Evolutionary conservation across 2,888 invertebrate genomes (phyloP).

Genomic region (Emmelina monodactyla): DNA sequence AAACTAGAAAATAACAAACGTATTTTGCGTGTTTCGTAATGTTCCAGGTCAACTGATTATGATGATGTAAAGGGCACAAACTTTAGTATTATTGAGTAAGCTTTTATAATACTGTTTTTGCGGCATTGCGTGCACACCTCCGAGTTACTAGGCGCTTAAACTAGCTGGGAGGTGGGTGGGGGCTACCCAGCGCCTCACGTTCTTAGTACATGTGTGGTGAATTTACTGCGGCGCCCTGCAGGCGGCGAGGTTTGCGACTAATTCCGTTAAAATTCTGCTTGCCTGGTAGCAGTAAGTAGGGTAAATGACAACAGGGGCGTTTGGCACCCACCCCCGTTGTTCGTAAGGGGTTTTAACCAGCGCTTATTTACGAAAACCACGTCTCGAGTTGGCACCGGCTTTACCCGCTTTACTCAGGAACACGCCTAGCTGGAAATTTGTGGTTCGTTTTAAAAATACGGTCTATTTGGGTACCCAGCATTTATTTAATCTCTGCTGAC

Average conservation of each 20-base stretch:
- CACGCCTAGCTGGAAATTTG: background rate
- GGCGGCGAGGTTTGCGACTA: conserved; percentile 50
- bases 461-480: too few relatives aligned
- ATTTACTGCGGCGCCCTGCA: conserved; percentile 62
- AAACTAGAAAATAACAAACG: too few relatives aligned
- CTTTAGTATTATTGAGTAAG: too few relatives aligned
- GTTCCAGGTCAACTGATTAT: too few relatives aligned
- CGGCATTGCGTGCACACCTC: conserved; percentile 49
- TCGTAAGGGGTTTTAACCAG: conserved; percentile 23
- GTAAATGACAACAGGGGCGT: conserved; percentile 52
- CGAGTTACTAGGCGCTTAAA: conserved; percentile 50
- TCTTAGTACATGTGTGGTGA: conserved; percentile 37
- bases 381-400: conserved; percentile 30
- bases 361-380: conserved; percentile 23
- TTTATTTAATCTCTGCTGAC: too few relatives aligned
- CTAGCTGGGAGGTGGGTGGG: conserved; percentile 47
- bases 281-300: conserved; percentile 56
- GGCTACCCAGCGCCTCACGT: conserved; percentile 24
- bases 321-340: conserved; percentile 22
- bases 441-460: background rate
- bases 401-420: too few relatives aligned
- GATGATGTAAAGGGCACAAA: too few relatives aligned
- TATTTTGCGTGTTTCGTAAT: too few relatives aligned
- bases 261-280: conserved; percentile 64
- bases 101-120: conserved; percentile 36